Percentiles rank a stretch among this genome's conserved stretches.
Evolutionary conservation across 2,888 invertebrate species (phyloP).

Genomic region (Callyntrura guangdongensis): DNA sequence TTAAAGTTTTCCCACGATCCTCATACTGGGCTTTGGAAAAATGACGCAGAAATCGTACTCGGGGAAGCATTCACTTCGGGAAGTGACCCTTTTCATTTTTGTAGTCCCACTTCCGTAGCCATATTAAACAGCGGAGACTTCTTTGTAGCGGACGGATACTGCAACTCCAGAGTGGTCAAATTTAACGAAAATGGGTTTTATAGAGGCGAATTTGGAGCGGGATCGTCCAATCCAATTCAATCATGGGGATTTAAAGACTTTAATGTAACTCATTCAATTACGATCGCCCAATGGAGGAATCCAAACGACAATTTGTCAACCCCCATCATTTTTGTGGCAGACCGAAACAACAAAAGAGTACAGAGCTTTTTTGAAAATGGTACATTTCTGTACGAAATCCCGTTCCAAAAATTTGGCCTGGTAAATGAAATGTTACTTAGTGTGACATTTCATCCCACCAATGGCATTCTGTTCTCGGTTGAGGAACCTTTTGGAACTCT

Average conservation of each 20-base stretch:
- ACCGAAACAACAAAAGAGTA: conserved; percentile 87
- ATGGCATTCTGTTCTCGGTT: neutral
- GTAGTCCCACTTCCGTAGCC: conserved; percentile 93
- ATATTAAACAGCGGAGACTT: conserved; percentile 90
- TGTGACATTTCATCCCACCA: conserved; percentile 89
- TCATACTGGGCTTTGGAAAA: conserved; percentile 50
- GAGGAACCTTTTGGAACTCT: conserved; percentile 87
- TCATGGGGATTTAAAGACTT: conserved; percentile 85
- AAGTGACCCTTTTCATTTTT: conserved; percentile 90
- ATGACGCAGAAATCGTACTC: conserved; percentile 86
- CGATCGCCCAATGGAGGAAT: conserved; percentile 50
- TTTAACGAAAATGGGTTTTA: conserved; percentile 89
- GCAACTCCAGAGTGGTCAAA: conserved; percentile 93
- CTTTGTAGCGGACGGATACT: conserved; percentile 93
- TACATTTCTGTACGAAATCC: conserved; percentile 89
- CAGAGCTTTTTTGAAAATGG: conserved; percentile 89
- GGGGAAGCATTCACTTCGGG: conserved; percentile 89
- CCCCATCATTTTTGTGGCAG: conserved; percentile 86
- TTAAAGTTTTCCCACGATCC: conserved; percentile 78
- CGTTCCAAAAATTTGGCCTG: conserved; percentile 89
- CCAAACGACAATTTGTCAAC: conserved; percentile 84
- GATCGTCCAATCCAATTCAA: neutral
- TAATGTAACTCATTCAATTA: conserved; percentile 83
- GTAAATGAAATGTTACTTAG: conserved; percentile 89
- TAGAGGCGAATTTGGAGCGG: conserved; percentile 89